Conservation (phyloP, 30 jellyfish, hydroid and myxozoan species). For the Aurelia sp. region DNA sequence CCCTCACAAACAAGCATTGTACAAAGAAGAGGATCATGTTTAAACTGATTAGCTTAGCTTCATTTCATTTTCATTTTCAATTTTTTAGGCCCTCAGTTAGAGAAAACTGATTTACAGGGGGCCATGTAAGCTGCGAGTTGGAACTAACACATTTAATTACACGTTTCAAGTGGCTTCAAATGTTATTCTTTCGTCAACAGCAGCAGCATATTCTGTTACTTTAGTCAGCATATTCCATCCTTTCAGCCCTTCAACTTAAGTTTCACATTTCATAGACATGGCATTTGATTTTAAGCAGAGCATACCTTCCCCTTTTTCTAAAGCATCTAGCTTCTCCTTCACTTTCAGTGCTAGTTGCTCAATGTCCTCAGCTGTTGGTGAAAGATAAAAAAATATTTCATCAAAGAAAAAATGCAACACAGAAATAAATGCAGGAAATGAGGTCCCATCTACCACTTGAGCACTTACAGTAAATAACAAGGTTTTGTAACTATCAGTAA, state of each 20-base stretch:
- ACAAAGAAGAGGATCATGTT: slow-evolving; percentile 35
- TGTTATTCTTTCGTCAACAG: too few species aligned
- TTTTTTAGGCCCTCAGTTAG: too few species aligned
- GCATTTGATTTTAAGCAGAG: not conserved
- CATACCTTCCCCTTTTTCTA: slow-evolving; percentile 76
- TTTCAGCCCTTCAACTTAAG: not conserved
- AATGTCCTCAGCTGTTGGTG: slow-evolving; percentile 77
- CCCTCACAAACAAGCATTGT: slow-evolving; percentile 16
- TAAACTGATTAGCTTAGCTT: slow-evolving; percentile 66
- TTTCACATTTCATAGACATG: too few species aligned
- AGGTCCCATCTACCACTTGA: too few species aligned
- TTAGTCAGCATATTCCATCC: not conserved
- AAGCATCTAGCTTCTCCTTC: slow-evolving; percentile 70
- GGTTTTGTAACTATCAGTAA: too few species aligned
- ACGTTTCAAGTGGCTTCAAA: slow-evolving; percentile 15
- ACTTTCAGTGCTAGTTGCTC: slow-evolving; percentile 82
- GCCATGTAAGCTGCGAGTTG: slow-evolving; percentile 21
- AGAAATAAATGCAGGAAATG: too few species aligned
- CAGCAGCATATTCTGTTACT: not conserved
- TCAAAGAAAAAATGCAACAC: too few species aligned
- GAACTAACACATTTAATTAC: slow-evolving; percentile 37
- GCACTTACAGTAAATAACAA: too few species aligned
- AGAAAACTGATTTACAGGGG: too few species aligned
- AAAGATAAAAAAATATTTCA: not conserved
- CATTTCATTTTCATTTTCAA: too few species aligned